Evolutionary conservation across 2,888 invertebrate genomes (phyloP).

Genomic region (Glomeris marginata): DNA sequence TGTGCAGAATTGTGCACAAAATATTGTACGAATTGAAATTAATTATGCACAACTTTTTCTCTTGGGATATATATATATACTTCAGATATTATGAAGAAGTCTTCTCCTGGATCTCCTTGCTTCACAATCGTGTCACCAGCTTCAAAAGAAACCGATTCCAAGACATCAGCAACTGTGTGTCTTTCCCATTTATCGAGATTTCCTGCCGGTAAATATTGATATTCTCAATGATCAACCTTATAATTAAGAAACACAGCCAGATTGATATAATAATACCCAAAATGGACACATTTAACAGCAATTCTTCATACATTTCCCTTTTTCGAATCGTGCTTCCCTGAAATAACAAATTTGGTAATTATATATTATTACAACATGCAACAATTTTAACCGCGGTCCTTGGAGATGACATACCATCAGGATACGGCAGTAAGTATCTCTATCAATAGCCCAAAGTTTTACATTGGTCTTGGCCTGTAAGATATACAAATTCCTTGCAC

Average conservation of each 20-base stretch:
- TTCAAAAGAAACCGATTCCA: constrained; percentile 86
- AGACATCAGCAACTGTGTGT: constrained; percentile 90
- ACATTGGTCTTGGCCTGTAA: constrained; percentile 68
- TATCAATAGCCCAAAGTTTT: constrained; percentile 94
- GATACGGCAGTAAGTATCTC: constrained; percentile 72
- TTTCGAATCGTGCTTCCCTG: constrained; percentile 92
- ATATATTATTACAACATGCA: no score
- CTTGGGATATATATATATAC: constrained; percentile 37
- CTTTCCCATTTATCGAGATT: constrained; percentile 99
- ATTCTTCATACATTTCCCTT: constrained; percentile 99
- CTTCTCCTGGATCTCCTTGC: constrained; percentile 97
- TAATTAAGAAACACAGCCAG: neutral
- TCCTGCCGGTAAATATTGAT: constrained; percentile 42
- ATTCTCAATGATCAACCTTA: neutral
- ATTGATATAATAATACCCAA: constrained; percentile 46
- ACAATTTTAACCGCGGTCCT: neutral
- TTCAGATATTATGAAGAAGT: constrained; percentile 98
- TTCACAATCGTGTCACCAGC: constrained; percentile 92
- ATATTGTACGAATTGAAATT: no score
- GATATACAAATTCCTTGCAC: neutral
- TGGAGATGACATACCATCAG: constrained; percentile 30
- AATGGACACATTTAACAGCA: constrained; percentile 91
- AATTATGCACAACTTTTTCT: no score
- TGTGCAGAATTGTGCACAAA: no score
- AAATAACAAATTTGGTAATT: constrained; percentile 1